phyloP scores from a whole-genome alignment of 1,140 invertebrate species.

The Teleopsis dalmanni region DNA sequence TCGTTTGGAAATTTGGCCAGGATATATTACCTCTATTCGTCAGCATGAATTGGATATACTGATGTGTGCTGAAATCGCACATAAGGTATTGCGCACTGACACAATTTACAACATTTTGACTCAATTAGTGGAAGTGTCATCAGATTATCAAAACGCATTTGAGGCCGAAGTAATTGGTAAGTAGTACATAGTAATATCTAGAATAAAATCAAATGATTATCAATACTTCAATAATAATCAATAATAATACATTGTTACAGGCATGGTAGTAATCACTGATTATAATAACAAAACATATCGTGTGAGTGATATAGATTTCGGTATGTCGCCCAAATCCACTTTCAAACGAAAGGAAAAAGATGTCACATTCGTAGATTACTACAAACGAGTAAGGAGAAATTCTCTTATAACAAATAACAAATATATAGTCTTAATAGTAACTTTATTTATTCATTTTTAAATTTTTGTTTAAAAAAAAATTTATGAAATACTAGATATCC shows the following conservation, averaged over 20 bases:
- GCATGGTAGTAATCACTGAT: constrained; percentile 65
- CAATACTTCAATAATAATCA: constrained; percentile 38
- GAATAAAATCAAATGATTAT: constrained; percentile 51
- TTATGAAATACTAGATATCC: too few species aligned
- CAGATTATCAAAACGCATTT: too few species aligned
- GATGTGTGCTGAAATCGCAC: constrained; percentile 65
- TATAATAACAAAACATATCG: constrained; percentile 90
- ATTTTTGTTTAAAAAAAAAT: too few species aligned
- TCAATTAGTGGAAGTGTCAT: too few species aligned
- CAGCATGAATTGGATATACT: constrained; percentile 66
- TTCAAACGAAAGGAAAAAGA: constrained; percentile 52
- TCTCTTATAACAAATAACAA: too few species aligned
- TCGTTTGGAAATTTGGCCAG: constrained; percentile 62
- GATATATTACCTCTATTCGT: constrained; percentile 69
- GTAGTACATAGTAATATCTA: too few species aligned
- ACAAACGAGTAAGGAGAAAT: too few species aligned
- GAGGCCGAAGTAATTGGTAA: too few species aligned
- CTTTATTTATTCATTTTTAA: too few species aligned
- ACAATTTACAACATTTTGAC: too few species aligned
- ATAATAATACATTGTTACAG: constrained; percentile 57
- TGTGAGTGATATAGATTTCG: constrained; percentile 76
- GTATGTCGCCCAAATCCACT: constrained; percentile 51
- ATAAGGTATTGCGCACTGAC: constrained; percentile 64
- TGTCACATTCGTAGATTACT: constrained; percentile 71
- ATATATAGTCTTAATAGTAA: too few species aligned